Base-by-base conservation (phyloP, 2,888 invertebrate species). In the Agriopis leucophaearia region DNA sequence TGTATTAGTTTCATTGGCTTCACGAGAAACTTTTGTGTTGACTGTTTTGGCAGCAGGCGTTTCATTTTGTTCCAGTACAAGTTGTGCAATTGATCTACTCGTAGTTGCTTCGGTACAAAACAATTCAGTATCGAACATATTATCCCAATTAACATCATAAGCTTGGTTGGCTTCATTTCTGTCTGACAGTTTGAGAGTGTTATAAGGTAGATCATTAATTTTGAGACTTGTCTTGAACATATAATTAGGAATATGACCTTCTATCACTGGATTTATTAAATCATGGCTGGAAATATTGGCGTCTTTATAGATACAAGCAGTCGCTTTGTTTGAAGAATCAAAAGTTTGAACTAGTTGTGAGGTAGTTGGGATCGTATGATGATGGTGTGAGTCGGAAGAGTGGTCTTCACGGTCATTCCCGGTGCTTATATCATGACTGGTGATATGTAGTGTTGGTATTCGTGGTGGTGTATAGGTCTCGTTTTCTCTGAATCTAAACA, bases 91-190 rank as follows among this genome's bases (percentile, higher is more conserved):
- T 8, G 10, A 65, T 57, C 62, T 42, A n/a, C n/a, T n/a, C n/a
- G n/a, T n/a, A 64, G 51, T 54, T 9, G 67, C 44, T 60, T 78
- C 74, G 18, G 18, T 16, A 42, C 71, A 63, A 60, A 90, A 74
- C 52, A 90, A 70, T 64, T 89, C 85, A 27, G 78, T 77, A 74
- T 90, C 90, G 73, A 91, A 85, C 84, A 92, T 88, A 55, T 90
- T 78, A 67, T 82, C 76, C 91, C 90, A 90, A 54, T 80, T 70
- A 8, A 87, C 73, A 44, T 77, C 59, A 5, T 56, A 50, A 44
- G 40, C 58, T 18, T 40, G 9, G 1, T 69, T 15, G 4, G 7
- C 42, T 48, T 13, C 13, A 16, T 18, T 44, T 7, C 7, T 40
- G 8, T 40, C 50, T 4, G 35, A 13, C 12, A 44, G 16, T 55